Evolutionary conservation across 2,113 vertebrate genomes (phyloP), one percentile per base, ranked within the genome.

Genomic region (Austrofundulus limnaeus): DNA sequence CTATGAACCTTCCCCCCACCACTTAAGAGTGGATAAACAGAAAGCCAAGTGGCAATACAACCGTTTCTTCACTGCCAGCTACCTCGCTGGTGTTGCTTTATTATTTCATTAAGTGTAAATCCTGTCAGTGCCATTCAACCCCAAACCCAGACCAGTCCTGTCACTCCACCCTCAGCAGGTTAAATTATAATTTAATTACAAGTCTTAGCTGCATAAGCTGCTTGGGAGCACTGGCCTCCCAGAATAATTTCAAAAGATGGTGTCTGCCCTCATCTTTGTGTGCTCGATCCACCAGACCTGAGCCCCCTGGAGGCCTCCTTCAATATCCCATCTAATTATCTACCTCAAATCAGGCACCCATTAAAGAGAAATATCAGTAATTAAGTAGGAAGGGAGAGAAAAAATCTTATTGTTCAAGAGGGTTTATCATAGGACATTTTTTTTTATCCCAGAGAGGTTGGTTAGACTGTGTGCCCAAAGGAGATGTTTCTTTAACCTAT

Each of bases 121-220:
- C 92, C 91, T 92, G 87, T 87, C 87, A 88, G 87, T 84, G 88
- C 80, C 83, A 84, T 81, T 61, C 67, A 75, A 76, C 80, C 86
- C 88, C 75, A 75, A 82, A 72, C 79, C 80, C 49, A 90, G 92
- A 92, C 93, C 92, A 88, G 92, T 77, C 92, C 90, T 94, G 93
- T 93, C 91, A 93, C 92, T 93, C 92, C 89, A 90, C 93, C 95
- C 95, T 94, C 94, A 94, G 92, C 82, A 93, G 92, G 93, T 94
- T 94, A 96, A 96, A 97, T 98, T 96, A 97, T 95, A 95, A 96
- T 97, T 97, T 97, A 96, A 98, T 97, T 98, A 98, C 94, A 92
- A 91, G 94, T 94, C 94, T 95, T 94, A 94, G 93, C 92, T 93
- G 94, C 94, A 94, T 95, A 97, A 97, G 94, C 95, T 96, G 94